Base-by-base conservation (phyloP, 2,113 vertebrate genomes). In the Otocyon megalotis region DNA sequence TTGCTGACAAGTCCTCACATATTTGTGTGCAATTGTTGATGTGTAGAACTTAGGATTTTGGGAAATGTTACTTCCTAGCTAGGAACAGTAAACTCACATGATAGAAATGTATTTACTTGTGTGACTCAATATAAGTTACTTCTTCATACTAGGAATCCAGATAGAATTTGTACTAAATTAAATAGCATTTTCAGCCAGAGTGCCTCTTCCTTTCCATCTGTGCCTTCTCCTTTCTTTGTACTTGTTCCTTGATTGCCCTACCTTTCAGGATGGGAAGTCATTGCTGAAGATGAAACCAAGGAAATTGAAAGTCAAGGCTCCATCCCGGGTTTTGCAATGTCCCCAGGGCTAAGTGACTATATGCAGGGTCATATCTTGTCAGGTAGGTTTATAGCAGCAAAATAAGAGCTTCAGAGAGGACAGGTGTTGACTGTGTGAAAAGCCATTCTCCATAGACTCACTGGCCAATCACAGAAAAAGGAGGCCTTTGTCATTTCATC, bases 191-290 rank as follows among this genome's bases (percentile, higher is more conserved):
- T 96, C 56, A 93, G 28, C 65, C 43, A 37, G 69, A 85, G 19
- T 76, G 5, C 50, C 35, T 95, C 43, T 79, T 94, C 9, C 67
- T 32, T 96, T 90, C 96, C 54, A 60, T 22, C 80, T 74, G n/a
- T 79, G 26, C 7, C 32, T 16, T 76, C 65, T 96, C 72, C 69
- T 91, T 28, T 17, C 4, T 56, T 95, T 84, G 10, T 96, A 14
- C 11, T 67, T 98, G 98, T 98, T 96, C 99, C 98, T 99, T 99
- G 98, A 99, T 98, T 95, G 14, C 63, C 62, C 37, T 24, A 84
- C 54, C 30, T 91, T 65, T 95, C 96, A 99, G 99, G 99, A 85
- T 99, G 99, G 99, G 99, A 99, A 97, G 98, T 99, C 26, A 99
- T 99, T 92, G 98, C 98, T 76, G 99, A 99, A 98, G 99, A 99